These are phyloP conservation scores for Chionodraco myersi DNA, from an alignment of 2,113 vertebrate genomes.

Conservation along the genomic window DNA sequence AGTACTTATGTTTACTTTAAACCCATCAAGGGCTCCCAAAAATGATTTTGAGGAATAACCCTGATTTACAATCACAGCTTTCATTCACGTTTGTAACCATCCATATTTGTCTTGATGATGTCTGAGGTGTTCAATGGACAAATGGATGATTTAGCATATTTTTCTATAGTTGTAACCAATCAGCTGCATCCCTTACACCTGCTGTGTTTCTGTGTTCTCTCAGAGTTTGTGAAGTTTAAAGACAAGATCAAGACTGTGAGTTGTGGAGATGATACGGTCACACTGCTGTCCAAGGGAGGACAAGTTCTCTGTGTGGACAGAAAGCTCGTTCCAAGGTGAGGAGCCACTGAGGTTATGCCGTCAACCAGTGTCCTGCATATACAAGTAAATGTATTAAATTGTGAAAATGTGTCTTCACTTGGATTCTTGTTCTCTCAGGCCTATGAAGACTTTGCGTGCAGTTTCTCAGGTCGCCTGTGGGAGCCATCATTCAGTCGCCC, in stretches of 20 bases:
- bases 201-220: neutral
- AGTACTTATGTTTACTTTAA: too few species aligned
- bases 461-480: slow-evolving; percentile 83
- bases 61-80: too few species aligned
- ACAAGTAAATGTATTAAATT: too few species aligned
- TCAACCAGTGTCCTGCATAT: neutral
- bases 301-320: slow-evolving; percentile 37
- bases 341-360: neutral
- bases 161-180: too few species aligned
- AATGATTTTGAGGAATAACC: too few species aligned
- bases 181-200: neutral
- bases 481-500: slow-evolving; percentile 78
- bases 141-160: too few species aligned
- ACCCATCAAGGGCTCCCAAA: too few species aligned
- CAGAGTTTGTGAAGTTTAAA: slow-evolving; percentile 46
- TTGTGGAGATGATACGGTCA: slow-evolving; percentile 42
- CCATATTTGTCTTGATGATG: too few species aligned
- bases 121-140: too few species aligned
- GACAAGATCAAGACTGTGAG: slow-evolving; percentile 55
- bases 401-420: neutral
- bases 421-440: slow-evolving; percentile 59
- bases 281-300: slow-evolving; percentile 54
- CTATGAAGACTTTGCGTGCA: slow-evolving; percentile 52
- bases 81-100: too few species aligned
- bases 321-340: slow-evolving; percentile 30